phyloP scores from a whole-genome alignment of 2,888 invertebrate genomes.

The Xylocampa areola region DNA sequence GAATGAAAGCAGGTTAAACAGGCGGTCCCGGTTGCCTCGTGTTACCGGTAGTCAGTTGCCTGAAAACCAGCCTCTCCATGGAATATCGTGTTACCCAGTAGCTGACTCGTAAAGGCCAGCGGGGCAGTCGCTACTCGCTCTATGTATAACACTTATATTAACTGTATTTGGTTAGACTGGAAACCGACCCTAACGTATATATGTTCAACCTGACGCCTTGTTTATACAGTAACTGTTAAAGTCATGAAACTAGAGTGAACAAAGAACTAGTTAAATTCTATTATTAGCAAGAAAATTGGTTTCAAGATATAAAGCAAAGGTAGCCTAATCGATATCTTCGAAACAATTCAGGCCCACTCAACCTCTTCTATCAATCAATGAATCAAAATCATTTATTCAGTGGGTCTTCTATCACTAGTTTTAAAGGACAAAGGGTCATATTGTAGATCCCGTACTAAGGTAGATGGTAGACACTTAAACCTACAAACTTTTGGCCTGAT shows the following conservation, averaged over 20 bases:
- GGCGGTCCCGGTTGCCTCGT: no score
- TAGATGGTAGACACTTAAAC: background rate
- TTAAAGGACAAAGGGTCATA: slow-evolving; percentile 7
- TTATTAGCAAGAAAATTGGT: background rate
- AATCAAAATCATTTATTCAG: slow-evolving; percentile 26
- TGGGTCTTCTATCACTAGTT: background rate
- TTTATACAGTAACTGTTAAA: no score
- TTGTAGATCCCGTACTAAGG: background rate
- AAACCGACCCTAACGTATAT: no score
- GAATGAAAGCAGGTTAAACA: no score
- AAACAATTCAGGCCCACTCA: background rate
- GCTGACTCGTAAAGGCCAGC: no score
- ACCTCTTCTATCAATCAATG: slow-evolving; percentile 10
- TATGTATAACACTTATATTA: no score
- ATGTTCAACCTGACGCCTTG: no score
- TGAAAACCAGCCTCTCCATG: no score
- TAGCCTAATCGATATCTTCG: slow-evolving; percentile 3
- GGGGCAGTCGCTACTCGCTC: no score
- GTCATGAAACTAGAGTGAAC: background rate
- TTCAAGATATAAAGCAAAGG: background rate
- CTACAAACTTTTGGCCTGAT: background rate
- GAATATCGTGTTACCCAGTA: no score
- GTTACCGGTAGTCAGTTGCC: no score
- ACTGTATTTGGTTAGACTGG: no score
- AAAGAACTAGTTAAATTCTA: background rate